phyloP scores from a whole-genome alignment of 2,797 vertebrate genomes.

The Coracias cyanogaster region DNA sequence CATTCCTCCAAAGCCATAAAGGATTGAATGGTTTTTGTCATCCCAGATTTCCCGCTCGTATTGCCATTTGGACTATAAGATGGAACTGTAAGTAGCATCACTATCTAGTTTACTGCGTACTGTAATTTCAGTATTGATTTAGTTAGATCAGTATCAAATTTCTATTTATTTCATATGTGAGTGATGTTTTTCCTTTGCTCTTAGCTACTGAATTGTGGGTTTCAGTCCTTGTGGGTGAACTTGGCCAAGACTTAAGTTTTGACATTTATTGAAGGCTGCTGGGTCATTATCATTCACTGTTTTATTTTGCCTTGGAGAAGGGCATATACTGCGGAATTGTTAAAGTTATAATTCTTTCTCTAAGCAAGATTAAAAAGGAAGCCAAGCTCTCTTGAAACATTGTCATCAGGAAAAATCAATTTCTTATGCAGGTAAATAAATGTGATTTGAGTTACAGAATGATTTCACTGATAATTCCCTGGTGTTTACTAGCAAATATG shows the following conservation, averaged over 20 bases:
- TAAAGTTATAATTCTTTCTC: background rate
- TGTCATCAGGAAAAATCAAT: background rate
- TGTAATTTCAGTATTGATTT: background rate
- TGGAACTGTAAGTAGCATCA: background rate
- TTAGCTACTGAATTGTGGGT: background rate
- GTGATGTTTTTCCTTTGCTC: background rate
- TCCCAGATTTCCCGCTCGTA: background rate
- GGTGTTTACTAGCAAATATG: background rate
- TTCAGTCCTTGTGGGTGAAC: background rate
- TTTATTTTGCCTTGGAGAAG: conserved; percentile 3
- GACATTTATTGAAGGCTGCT: background rate
- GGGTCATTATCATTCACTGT: background rate
- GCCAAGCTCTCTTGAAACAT: background rate
- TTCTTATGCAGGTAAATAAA: background rate
- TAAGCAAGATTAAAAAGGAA: background rate
- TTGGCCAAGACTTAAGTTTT: background rate
- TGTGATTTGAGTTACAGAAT: background rate
- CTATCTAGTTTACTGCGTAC: background rate
- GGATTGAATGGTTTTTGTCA: background rate
- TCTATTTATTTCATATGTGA: background rate
- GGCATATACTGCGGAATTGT: background rate
- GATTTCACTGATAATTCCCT: background rate
- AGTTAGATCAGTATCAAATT: background rate
- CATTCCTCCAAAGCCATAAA: background rate
- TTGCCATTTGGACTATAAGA: background rate